A percentile compares a stretch with the other conserved stretches of the same genome.
Evolutionary conservation across 2,113 vertebrate species (phyloP).

Genomic region (Anolis sagrei): DNA sequence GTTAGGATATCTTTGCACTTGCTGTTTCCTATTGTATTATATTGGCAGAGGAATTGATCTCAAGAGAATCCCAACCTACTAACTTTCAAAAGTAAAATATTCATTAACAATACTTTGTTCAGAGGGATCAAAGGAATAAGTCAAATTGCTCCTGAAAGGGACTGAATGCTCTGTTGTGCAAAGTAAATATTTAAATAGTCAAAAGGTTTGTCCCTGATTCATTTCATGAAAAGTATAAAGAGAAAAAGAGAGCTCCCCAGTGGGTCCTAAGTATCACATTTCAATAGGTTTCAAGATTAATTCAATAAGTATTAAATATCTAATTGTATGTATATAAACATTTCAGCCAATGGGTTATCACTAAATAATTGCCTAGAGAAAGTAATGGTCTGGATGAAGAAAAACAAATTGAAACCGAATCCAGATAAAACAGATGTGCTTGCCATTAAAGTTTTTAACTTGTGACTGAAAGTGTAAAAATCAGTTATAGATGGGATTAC

Average conservation of each 20-base stretch:
- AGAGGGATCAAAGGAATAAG: not conserved
- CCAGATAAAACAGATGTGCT: no score
- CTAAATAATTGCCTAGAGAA: no score
- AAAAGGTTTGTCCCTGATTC: not conserved
- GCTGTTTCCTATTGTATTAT: not conserved
- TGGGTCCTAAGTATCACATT: not conserved
- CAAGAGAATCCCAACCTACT: not conserved
- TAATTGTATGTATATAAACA: no score
- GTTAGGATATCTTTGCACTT: not conserved
- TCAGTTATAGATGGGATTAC: no score
- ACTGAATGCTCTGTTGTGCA: not conserved
- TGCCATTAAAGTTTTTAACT: no score
- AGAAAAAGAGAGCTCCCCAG: not conserved
- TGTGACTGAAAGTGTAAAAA: no score
- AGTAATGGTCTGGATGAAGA: no score
- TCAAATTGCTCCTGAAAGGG: conserved; percentile 12
- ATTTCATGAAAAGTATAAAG: not conserved
- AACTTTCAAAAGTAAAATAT: not conserved
- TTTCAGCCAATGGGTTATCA: no score
- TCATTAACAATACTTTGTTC: conserved; percentile 3
- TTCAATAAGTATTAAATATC: not conserved
- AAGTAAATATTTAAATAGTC: conserved; percentile 12
- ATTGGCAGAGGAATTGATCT: not conserved
- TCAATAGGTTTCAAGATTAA: not conserved
- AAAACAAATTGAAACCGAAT: no score